Evolutionary conservation across 2,113 vertebrate genomes (phyloP), one percentile per base, ranked within the genome.

Genomic region (Tursiops truncatus): DNA sequence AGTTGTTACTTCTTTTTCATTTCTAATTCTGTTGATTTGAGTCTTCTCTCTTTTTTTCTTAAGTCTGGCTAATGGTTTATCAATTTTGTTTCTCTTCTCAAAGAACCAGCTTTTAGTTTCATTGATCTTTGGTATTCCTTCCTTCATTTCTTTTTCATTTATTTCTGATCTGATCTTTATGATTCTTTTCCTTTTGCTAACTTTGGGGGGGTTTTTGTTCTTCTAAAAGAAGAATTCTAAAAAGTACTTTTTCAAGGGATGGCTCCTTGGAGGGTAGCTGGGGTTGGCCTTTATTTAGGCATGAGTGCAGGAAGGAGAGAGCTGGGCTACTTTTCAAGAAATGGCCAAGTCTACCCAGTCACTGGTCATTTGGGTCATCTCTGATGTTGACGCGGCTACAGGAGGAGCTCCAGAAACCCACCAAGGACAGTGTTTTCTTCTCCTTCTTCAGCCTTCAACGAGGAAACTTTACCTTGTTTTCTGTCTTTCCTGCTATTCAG

Each of bases 401-500:
- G 25, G 62, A 41, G 8, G 20, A 14, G 25, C 65, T 44, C 41
- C 31, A 62, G 65, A 25, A 44, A 31, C 1, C 36, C 67, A 28
- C 50, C 71, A 20, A 36, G 25, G 50, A 38, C 44, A 41, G 65
- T 41, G 68, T 67, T 91, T 83, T 73, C 10, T 84, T 88, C 58
- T 71, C 81, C 71, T 4, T 65, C 3, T 71, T 63, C 44, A 33
- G 3, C 82, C 95, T 94, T 91, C 36, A 31, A 0, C 0, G 11
- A 74, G 36, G 50, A 87, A 85, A 38, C 14, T 28, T 65, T 38
- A 74, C 68, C 50, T 86, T 47, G 50, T 65, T 77, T 87, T 89
- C 90, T 33, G 1, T n/a, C 41, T 84, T 91, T 73, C 56, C 65
- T 93, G 65, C 6, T 63, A 62, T 92, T 96, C 80, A 95, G 95